Evolutionary conservation across 1,140 invertebrate species (phyloP), one percentile per base, ranked within the genome.

Genomic region (Apocrypta bakeri): DNA sequence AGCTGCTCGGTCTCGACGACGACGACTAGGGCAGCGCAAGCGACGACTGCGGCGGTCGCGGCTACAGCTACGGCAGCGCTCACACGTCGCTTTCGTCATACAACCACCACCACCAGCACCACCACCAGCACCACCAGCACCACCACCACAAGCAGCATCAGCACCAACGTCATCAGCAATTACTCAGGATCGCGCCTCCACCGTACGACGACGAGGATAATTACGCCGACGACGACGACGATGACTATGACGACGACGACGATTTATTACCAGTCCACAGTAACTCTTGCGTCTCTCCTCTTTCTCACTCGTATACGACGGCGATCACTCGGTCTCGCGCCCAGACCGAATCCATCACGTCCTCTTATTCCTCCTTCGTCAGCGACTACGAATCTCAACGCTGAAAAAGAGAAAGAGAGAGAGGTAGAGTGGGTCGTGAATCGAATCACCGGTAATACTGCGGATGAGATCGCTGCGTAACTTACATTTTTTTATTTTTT

Each of bases 1-100:
- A 97, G 91, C 94, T 97, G 66, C 94, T 96, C 85, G 96, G 95
- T 85, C 94, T 97, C 93, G 96, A 97, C 89, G 95, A 95, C 90
- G 96, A 96, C 90, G 96, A 97, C 91, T 96, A 93, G 93, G 73
- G 74, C 40, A 7, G 24, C 37, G 42, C 42, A 56, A 40, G 63
- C 64, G 40, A n/a, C 48, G 27, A 31, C 79, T 25, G 64, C 79
- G 27, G 31, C 69, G n/a, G 17, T 1, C 69, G 33, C 56, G 71
- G 21, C 66, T 40, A 83, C 72, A 25, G 42, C 33, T 24, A 68
- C 48, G 17, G 37, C 71, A 12, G 56, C 69, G 48, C 17, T 6
- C 48, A 56, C 48, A 21, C 4, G 48, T 21, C 48, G 48, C 48
- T 56, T n/a, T 56, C 48, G 48, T 56, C 48, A 56, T 56, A 56